Base-by-base conservation (phyloP, 2,888 invertebrate genomes). In the Anorthoa munda region DNA sequence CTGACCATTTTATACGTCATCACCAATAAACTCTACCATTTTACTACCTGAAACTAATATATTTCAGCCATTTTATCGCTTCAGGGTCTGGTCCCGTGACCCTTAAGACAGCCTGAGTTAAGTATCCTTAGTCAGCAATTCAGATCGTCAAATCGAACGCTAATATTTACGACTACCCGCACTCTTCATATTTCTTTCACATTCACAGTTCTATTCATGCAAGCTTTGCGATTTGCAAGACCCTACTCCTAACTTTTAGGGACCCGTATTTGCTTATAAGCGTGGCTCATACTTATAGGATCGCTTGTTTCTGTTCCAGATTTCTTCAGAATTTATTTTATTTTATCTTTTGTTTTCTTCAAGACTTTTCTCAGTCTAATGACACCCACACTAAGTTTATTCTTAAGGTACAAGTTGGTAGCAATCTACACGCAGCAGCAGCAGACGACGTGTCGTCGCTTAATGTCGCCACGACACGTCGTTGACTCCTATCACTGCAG, bases 91-190 rank as follows among this genome's bases (percentile, higher is more conserved):
- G 17, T 3, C 51, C 45, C 21, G 21, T 69, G 81, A 76, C 77
- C 81, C 46, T 81, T 26, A 65, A 68, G 21, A 51, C 45, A 55
- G 70, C 45, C 48, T 26, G 55, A 48, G 23, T 45, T 63, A 60
- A 66, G 71, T 51, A 59, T 45, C 12, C 58, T 46, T 7, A 39
- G 70, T 70, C 70, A 83, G 81, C 84, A 65, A 65, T 81, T 67
- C 59, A 21, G 61, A 67, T 83, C 80, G 70, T 75, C 66, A 83
- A 65, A 75, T 61, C 58, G 60, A 65, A 73, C 63, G 79, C 80
- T 84, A 86, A 85, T 86, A 85, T 85, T 85, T 86, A 85, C 79
- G 84, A 82, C 70, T 50, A 77, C 79, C 84, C 84, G 75, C 81
- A 84, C 75, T 70, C 66, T 85, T 73, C 84, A 84, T 82, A 86